Evolutionary conservation across 2,888 invertebrate genomes (phyloP).

Genomic region (Alcis repandata): DNA sequence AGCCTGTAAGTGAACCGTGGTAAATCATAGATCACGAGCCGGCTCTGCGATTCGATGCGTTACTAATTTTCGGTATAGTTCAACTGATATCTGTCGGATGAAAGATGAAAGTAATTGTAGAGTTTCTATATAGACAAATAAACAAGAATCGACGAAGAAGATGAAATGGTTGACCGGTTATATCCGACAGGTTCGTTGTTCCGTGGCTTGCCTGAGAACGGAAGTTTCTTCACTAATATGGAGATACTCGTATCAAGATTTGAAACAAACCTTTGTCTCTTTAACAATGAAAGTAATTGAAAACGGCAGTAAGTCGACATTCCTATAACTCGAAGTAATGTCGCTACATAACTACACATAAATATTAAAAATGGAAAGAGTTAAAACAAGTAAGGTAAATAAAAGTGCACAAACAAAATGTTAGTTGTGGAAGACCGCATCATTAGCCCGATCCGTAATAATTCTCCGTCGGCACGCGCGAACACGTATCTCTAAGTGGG

Average conservation of each 20-base stretch:
- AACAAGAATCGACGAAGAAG: conserved; percentile 21
- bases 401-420: conserved; percentile 61
- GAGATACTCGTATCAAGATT: conserved; percentile 12
- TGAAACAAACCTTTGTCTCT: conserved; percentile 39
- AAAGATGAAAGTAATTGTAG: neutral
- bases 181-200: conserved; percentile 59
- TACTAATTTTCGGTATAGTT: conserved; percentile 46
- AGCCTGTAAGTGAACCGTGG: conserved; percentile 55
- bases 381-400: conserved; percentile 25
- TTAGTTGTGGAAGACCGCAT: conserved; percentile 62
- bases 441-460: conserved; percentile 70
- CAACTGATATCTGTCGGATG: conserved; percentile 22
- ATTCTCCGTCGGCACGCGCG: conserved; percentile 73
- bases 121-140: conserved; percentile 15
- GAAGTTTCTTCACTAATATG: conserved; percentile 49
- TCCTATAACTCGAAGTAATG: neutral
- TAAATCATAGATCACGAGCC: conserved; percentile 71
- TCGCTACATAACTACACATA: neutral
- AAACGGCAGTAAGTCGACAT: neutral
- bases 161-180: conserved; percentile 49
- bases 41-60: conserved; percentile 48
- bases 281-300: conserved; percentile 8
- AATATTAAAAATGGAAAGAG: neutral
- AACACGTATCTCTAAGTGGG: conserved; percentile 78
- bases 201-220: conserved; percentile 69